Base-by-base conservation (phyloP, 2,113 vertebrate species). In the Dinomys branickii region DNA sequence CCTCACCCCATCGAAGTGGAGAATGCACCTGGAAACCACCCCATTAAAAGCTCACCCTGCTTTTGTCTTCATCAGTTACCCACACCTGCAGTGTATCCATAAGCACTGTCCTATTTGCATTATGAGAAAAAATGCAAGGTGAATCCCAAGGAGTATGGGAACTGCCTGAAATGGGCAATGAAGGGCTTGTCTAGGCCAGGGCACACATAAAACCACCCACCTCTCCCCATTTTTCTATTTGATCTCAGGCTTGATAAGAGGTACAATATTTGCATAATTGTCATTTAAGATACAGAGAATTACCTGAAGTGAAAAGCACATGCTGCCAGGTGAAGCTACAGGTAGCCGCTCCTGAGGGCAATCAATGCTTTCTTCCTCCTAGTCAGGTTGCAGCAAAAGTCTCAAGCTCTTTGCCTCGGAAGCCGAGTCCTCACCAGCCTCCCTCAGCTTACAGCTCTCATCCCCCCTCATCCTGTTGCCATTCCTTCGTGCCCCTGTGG, bases 1-100 rank as follows among this genome's bases (percentile, higher is more conserved):
- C 20, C 14, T n/a, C 82, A 88, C 95, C 82, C 52, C 35, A 96
- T 82, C 44, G 93, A 73, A 77, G 41, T 93, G 28, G 50, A 58
- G 96, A 94, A 90, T 41, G 19, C 84, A 87, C 88, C 52, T 44
- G 82, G 93, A 97, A 95, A 1, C 2, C 6, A 94, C 88, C 90
- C 7, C 35, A 81, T 33, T 81, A 17, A 94, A 67, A 69, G 85
- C 84, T 69, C 86, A n/a, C 28, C 33, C 54, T 88, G 44, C 87
- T 81, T 33, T 73, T 52, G 86, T 69, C 73, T 94, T 97, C 65
- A 90, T 65, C 59, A 58, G 38, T 87, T 81, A 87, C 71, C 97
- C 88, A 96, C 78, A 63, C 86, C 47, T 97, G 83, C 97, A 98
- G 94, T 88, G 35, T 38, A 94, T 95, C 98, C 88, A 85, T 94